Percentiles rank a stretch among this genome's conserved stretches.
These are phyloP conservation scores for Saccopteryx leptura DNA, from an alignment of 2,113 vertebrate genomes.

Conservation along the genomic window DNA sequence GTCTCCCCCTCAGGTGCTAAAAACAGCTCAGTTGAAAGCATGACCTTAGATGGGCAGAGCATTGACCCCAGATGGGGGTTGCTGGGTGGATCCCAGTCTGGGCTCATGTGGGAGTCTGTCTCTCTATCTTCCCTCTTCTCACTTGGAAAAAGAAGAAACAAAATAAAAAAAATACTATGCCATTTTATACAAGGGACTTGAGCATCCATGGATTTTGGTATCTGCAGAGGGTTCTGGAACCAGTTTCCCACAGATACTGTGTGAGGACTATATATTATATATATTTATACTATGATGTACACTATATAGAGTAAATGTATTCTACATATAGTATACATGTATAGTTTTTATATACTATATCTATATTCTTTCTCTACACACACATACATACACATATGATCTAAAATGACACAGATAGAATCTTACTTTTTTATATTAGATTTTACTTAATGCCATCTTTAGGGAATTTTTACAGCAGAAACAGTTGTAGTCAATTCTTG, in stretches of 20 bases:
- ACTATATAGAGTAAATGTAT: not conserved
- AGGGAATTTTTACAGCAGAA: not conserved
- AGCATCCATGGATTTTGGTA: not conserved
- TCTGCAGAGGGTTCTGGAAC: not conserved
- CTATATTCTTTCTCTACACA: not conserved
- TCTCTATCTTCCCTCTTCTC: too few relatives aligned
- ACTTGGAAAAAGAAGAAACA: too few relatives aligned
- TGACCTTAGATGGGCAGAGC: too few relatives aligned
- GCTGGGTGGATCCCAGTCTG: too few relatives aligned
- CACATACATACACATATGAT: not conserved
- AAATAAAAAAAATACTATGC: not conserved
- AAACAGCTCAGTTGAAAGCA: too few relatives aligned
- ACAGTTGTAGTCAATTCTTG: not conserved
- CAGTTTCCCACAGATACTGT: not conserved
- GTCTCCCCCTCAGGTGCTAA: too few relatives aligned
- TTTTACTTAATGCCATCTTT: not conserved
- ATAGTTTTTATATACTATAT: not conserved
- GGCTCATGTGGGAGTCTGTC: too few relatives aligned
- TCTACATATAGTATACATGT: not conserved
- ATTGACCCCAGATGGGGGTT: too few relatives aligned
- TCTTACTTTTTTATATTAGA: not conserved
- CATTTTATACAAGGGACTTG: not conserved
- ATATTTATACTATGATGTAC: not conserved
- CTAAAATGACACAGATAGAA: constrained; percentile 2
- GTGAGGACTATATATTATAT: not conserved